Evolutionary conservation across 1,140 invertebrate species (phyloP).

Genomic region (Druon quercuslanigerum): DNA sequence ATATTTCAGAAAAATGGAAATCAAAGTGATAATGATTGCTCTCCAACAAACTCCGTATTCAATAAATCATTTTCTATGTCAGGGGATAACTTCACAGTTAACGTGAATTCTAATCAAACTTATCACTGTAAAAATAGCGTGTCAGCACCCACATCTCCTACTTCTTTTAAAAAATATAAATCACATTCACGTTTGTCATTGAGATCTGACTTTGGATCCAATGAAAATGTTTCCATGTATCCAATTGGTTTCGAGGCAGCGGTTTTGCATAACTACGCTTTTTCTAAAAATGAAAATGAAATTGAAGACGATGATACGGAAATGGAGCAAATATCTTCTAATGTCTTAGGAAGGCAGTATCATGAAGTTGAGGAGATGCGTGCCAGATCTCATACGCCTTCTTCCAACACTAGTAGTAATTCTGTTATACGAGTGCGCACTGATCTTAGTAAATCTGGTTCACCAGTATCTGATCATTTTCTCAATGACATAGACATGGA

Average conservation of each 20-base stretch:
- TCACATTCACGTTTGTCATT: slow-evolving; percentile 55
- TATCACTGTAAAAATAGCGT: slow-evolving; percentile 66
- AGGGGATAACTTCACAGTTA: not conserved
- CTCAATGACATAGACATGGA: slow-evolving; percentile 41
- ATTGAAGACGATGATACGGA: not conserved
- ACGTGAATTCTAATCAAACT: slow-evolving; percentile 36
- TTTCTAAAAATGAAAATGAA: slow-evolving; percentile 54
- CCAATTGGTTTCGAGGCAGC: slow-evolving; percentile 63
- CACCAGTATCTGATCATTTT: slow-evolving; percentile 63
- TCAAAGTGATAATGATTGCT: not conserved
- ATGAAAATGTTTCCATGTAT: slow-evolving; percentile 64
- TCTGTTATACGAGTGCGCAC: slow-evolving; percentile 59
- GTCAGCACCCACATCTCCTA: slow-evolving; percentile 66
- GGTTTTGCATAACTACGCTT: slow-evolving; percentile 60
- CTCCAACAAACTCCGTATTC: not conserved
- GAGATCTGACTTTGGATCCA: slow-evolving; percentile 64
- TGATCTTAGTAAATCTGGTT: slow-evolving; percentile 56
- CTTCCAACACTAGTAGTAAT: slow-evolving; percentile 57
- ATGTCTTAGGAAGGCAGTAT: slow-evolving; percentile 54
- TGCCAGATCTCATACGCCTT: slow-evolving; percentile 60
- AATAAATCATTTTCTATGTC: not conserved
- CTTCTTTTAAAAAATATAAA: slow-evolving; percentile 54
- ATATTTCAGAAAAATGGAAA: not conserved
- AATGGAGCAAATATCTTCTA: slow-evolving; percentile 32
- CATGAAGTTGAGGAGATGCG: slow-evolving; percentile 43